Conservation (phyloP, 2,797 vertebrate genomes). For the Thamnophis elegans region DNA sequence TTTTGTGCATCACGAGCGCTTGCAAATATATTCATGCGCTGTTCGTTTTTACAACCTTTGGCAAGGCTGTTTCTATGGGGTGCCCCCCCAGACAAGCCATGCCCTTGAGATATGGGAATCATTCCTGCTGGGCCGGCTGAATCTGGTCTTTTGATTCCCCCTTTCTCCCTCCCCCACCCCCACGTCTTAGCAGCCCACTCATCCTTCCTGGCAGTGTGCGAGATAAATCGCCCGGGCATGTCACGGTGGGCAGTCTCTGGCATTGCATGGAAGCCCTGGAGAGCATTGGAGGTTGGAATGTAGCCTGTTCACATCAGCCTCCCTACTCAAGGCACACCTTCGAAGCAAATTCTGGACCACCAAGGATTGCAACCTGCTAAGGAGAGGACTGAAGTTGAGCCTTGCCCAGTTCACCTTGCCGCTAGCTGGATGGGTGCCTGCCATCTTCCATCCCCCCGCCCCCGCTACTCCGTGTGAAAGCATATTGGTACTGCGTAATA, state of each 20-base stretch:
- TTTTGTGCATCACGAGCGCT: accelerated
- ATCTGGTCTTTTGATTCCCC: not conserved
- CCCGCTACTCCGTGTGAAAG: constrained; percentile 20
- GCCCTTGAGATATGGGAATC: not conserved
- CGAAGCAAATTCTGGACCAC: not conserved
- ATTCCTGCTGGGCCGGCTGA: not conserved
- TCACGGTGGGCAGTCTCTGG: constrained; percentile 26
- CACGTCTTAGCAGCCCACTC: not conserved
- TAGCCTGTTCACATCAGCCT: not conserved
- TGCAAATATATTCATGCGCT: accelerated
- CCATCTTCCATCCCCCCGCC: constrained; percentile 59
- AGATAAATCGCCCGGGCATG: not conserved
- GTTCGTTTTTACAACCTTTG: not conserved
- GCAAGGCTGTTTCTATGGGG: not conserved
- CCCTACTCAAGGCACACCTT: not conserved
- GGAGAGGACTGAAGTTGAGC: constrained; percentile 27
- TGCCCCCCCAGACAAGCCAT: not conserved
- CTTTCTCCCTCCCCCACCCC: not conserved
- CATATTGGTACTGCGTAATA: not conserved
- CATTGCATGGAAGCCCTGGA: constrained; percentile 4
- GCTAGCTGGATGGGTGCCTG: constrained; percentile 63
- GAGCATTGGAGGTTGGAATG: not conserved
- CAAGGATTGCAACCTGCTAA: constrained; percentile 47
- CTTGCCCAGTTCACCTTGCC: constrained; percentile 30
- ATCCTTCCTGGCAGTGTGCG: not conserved